Evolutionary conservation across 2,888 invertebrate genomes (phyloP), one percentile per base, ranked within the genome.

Genomic region (Xestia xanthographa): DNA sequence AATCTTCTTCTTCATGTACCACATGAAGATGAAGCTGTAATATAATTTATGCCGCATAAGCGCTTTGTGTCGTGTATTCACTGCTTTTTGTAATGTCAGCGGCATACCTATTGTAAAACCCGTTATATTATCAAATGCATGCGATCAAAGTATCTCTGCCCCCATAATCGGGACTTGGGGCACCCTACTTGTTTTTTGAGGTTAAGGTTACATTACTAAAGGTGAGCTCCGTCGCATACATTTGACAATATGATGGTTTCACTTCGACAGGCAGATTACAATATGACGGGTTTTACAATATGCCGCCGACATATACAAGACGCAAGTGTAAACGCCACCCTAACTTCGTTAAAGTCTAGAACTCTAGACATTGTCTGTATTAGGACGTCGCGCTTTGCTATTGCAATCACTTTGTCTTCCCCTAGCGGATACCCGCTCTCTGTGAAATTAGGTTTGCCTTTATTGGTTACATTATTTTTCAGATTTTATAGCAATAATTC

Each of bases 271-370:
- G n/a, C n/a, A n/a, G n/a, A n/a, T n/a, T n/a, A n/a, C n/a, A n/a
- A n/a, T n/a, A n/a, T n/a, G n/a, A n/a, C n/a, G n/a, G n/a, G n/a
- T n/a, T n/a, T n/a, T n/a, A n/a, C n/a, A n/a, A n/a, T n/a, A n/a
- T n/a, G n/a, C n/a, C n/a, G n/a, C n/a, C n/a, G n/a, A n/a, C n/a
- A n/a, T n/a, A 38, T 14, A 3, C 38, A 45, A 53, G 50, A 29
- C 53, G 60, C 34, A 41, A 62, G 77, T 45, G 6, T 26, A 65
- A 65, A 14, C 9, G 17, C 58, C n/a, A 48, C 22, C 66, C 17
- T 80, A 80, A 80, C 41, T 62, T 76, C 20, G 70, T 80, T 76
- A 50, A 45, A 65, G 62, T 75, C 81, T 75, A 80, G 80, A 45
- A 65, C 56, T 75, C 81, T 75, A 80, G 80, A 71, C 66, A 71